Evolutionary conservation across 2,797 vertebrate genomes (phyloP).

Genomic region (Pipistrellus pipistrellus): DNA sequence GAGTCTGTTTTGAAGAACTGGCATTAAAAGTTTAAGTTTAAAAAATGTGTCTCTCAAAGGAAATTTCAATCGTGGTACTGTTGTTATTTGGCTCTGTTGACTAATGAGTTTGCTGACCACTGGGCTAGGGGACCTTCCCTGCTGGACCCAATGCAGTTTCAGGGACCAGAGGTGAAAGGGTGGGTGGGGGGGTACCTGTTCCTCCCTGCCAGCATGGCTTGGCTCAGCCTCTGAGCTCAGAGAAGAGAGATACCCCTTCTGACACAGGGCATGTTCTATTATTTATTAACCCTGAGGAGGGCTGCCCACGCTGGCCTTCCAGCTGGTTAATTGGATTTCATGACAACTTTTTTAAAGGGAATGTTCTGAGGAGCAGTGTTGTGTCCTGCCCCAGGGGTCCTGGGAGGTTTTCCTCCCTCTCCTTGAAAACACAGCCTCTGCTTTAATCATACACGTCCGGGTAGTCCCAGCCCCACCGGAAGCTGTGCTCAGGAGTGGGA

Average conservation of each 20-base stretch:
- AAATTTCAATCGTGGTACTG: too few relatives aligned
- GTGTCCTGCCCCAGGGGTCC: slow-evolving; percentile 81
- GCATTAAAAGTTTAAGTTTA: too few relatives aligned
- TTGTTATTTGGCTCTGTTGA: too few relatives aligned
- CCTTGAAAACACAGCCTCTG: slow-evolving; percentile 69
- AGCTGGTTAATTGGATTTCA: slow-evolving; percentile 80
- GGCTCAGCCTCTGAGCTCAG: slow-evolving; percentile 37
- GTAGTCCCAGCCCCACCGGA: slow-evolving; percentile 27
- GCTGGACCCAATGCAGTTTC: neutral
- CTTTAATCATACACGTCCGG: slow-evolving; percentile 72
- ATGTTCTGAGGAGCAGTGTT: slow-evolving; percentile 63
- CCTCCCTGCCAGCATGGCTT: slow-evolving; percentile 45
- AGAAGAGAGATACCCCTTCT: slow-evolving; percentile 46
- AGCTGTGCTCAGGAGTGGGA: neutral
- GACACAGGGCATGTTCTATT: slow-evolving; percentile 72
- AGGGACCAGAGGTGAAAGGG: neutral
- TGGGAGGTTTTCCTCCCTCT: slow-evolving; percentile 65
- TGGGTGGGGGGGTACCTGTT: neutral
- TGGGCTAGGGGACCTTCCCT: neutral
- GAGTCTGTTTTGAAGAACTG: too few relatives aligned
- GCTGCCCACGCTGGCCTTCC: slow-evolving; percentile 72
- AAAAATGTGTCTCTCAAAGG: too few relatives aligned
- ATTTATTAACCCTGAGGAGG: slow-evolving; percentile 78
- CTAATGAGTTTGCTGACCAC: too few relatives aligned
- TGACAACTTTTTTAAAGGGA: slow-evolving; percentile 81